Evolutionary conservation across 2,113 vertebrate species (phyloP).

Genomic region (Thunnus thynnus): DNA sequence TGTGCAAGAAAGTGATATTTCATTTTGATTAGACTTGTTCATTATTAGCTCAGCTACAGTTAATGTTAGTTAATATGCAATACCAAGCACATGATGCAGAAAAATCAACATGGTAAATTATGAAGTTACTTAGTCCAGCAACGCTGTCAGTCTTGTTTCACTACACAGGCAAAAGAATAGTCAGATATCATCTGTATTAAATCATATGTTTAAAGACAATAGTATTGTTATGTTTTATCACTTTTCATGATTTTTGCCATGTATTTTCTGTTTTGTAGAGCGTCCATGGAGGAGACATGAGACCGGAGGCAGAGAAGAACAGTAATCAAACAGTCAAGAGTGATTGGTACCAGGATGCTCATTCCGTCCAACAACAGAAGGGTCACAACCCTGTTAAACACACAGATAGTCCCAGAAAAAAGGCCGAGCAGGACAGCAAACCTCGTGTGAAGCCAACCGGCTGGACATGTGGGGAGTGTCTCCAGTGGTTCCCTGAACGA

Average conservation of each 20-base stretch:
- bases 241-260: background rate
- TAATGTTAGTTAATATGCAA: background rate
- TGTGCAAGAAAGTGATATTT: background rate
- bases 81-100: background rate
- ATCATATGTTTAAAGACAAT: too few species aligned
- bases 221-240: background rate
- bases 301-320: slow-evolving; percentile 82
- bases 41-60: background rate
- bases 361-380: slow-evolving; percentile 62
- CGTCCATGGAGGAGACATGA: slow-evolving; percentile 87
- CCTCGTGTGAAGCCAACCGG: slow-evolving; percentile 85
- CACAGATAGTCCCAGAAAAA: slow-evolving; percentile 65
- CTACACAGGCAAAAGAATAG: background rate
- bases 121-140: background rate
- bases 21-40: too few species aligned
- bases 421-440: slow-evolving; percentile 77
- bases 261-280: slow-evolving; percentile 75
- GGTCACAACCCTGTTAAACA: slow-evolving; percentile 56
- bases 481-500: slow-evolving; percentile 91
- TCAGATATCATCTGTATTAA: too few species aligned
- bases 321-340: slow-evolving; percentile 77
- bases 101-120: background rate
- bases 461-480: slow-evolving; percentile 94
- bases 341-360: slow-evolving; percentile 63
- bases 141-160: background rate